phyloP scores from a whole-genome alignment of 2,113 vertebrate genomes.

The Pangasianodon hypophthalmus region DNA sequence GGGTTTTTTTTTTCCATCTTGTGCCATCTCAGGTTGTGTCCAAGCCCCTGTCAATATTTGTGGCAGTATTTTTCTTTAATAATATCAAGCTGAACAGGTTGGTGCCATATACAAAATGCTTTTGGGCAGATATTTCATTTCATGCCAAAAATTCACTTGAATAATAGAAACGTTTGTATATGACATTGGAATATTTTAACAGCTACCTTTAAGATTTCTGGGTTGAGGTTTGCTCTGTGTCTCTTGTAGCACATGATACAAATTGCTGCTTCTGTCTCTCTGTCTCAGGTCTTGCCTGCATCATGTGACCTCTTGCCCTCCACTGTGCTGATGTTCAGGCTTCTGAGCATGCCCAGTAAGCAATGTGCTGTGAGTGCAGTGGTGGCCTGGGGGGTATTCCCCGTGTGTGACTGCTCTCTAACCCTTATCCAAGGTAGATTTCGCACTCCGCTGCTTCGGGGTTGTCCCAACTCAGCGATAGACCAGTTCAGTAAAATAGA shows the following conservation, averaged over 20 bases:
- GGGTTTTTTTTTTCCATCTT: not conserved
- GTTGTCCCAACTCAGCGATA: constrained; percentile 73
- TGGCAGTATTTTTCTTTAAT: not conserved
- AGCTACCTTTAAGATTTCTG: not conserved
- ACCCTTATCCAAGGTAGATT: constrained; percentile 83
- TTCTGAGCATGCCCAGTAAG: constrained; percentile 73
- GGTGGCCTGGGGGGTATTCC: constrained; percentile 87
- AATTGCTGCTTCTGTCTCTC: not conserved
- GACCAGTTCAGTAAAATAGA: constrained; percentile 84
- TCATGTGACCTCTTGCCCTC: constrained; percentile 75
- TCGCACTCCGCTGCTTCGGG: constrained; percentile 84
- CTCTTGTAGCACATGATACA: not conserved
- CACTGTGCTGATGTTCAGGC: constrained; percentile 82
- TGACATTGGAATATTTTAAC: not conserved
- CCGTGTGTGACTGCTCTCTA: constrained; percentile 77
- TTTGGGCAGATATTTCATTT: not conserved
- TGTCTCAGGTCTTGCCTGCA: constrained; percentile 78
- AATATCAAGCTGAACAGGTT: not conserved
- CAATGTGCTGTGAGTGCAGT: constrained; percentile 61
- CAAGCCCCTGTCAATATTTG: not conserved
- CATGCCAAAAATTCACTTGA: not conserved
- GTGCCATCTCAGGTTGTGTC: not conserved
- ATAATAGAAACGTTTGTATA: not conserved
- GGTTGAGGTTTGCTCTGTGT: not conserved
- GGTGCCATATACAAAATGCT: not conserved